Evolutionary conservation across 92 coral and sea anemone genomes (phyloP), one percentile per base, ranked within the genome.

Genomic region (Paramuricea clavata): DNA sequence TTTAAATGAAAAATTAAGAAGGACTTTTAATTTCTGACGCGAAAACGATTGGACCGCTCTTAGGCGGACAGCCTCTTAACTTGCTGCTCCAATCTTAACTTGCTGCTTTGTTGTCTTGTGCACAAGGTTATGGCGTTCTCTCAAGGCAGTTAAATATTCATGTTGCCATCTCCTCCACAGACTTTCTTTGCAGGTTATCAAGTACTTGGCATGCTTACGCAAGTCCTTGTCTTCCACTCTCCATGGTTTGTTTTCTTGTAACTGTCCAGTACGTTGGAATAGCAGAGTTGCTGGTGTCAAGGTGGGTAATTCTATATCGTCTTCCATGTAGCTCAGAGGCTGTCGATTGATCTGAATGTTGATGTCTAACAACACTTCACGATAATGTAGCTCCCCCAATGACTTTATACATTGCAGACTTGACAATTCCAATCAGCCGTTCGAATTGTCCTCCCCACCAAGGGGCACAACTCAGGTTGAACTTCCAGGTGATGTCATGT

Each of bases 221-320:
- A 16, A 23, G 26, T 54, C 62, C 26, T 54, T 17, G n/a, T 54
- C 62, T 54, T 54, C 62, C n/a, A 54, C 26, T 54, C 62, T 54
- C 62, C 87, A 88, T 86, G 91, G 91, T 22, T 74, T 83, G 42
- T 36, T 36, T 52, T 73, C 71, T 10, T 87, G 91, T 57, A 81
- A 86, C 72, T 31, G 62, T 6, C 83, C 81, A 17, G 78, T 86
- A 44, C 74, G 78, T 43, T 86, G 91, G 26, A 88, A 88, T 69
- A 88, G 49, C 49, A 86, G 83, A 30, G 74, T 73, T 16, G 73
- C 70, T 23, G 91, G 91, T 52, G 87, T 86, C 39, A 81, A 74
- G 82, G 91, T 88, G 65, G 25, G 73, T 79, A 54, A 41, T 49
- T 39, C 22, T 17, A 76, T 19, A 42, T 74, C 42, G 42, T 36